Conservation (phyloP, 2,797 vertebrate genomes). For the Platyrinchus mystaceus region DNA sequence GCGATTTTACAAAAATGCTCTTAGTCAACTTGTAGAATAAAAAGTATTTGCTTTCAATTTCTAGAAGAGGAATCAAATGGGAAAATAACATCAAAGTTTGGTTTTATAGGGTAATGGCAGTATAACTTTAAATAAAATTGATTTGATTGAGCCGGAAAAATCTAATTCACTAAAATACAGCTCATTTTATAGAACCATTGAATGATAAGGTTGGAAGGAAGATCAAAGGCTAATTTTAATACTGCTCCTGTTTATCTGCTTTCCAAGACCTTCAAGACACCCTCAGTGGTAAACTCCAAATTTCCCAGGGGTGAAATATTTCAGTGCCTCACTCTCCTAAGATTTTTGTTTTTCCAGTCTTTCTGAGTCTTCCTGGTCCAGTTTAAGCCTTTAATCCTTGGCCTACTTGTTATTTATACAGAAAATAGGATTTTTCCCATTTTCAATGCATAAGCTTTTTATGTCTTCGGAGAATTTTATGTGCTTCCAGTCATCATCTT, state of each 20-base stretch:
- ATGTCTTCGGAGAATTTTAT: background rate
- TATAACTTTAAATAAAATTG: background rate
- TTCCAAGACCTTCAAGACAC: background rate
- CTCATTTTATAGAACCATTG: background rate
- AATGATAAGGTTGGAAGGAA: background rate
- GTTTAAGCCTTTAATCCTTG: constrained; percentile 25
- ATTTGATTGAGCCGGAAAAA: background rate
- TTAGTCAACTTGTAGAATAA: background rate
- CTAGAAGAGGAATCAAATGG: background rate
- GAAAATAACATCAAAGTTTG: background rate
- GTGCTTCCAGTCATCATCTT: background rate
- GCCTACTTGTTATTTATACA: background rate
- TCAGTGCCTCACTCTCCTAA: background rate
- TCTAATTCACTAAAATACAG: background rate
- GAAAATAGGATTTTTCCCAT: background rate
- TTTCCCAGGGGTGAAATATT: background rate
- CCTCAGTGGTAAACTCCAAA: background rate
- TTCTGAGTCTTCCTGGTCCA: background rate
- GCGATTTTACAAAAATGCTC: background rate
- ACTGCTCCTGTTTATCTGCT: background rate
- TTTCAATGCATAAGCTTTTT: background rate
- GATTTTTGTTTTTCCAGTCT: background rate
- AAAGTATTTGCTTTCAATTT: background rate
- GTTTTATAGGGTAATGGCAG: background rate
- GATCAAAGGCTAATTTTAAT: background rate